Conservation (phyloP, 2,888 invertebrate species). For the Tortricodes alternella region DNA sequence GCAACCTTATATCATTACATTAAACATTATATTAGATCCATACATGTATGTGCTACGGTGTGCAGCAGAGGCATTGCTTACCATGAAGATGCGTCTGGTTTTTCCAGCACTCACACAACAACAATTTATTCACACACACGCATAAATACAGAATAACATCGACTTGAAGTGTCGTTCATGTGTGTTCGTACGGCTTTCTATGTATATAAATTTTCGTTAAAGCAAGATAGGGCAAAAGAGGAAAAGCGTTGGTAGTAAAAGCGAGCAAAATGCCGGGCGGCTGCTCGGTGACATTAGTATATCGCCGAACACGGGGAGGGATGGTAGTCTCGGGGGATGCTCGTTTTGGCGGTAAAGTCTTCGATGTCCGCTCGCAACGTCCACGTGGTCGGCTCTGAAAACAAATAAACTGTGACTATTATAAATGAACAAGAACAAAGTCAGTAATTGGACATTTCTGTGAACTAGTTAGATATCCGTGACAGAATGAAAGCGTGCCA, state of each 20-base stretch:
- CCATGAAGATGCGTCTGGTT: constrained; percentile 55
- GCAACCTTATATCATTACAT: constrained; percentile 45
- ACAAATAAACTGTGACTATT: constrained; percentile 42
- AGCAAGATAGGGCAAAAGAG: constrained; percentile 75
- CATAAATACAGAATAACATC: constrained; percentile 45
- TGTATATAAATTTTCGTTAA: constrained; percentile 70
- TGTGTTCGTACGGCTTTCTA: constrained; percentile 62
- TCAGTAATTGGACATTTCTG: constrained; percentile 39
- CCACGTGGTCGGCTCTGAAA: constrained; percentile 57
- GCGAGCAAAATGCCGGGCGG: constrained; percentile 66
- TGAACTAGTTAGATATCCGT: constrained; percentile 45
- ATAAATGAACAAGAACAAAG: constrained; percentile 6
- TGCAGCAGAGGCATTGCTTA: constrained; percentile 57
- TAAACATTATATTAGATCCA: constrained; percentile 48
- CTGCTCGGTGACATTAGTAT: constrained; percentile 68
- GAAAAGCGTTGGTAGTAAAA: constrained; percentile 69
- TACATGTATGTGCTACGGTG: constrained; percentile 47
- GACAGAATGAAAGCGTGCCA: constrained; percentile 48
- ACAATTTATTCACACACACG: constrained; percentile 34
- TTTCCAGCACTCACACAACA: constrained; percentile 28
- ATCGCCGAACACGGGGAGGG: constrained; percentile 62
- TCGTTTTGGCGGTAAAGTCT: constrained; percentile 60
- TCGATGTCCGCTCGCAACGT: constrained; percentile 59
- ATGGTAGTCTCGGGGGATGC: constrained; percentile 63
- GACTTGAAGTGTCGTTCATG: constrained; percentile 59